phyloP scores from a whole-genome alignment of 2,888 invertebrate genomes.

The Brachyptera risi region DNA sequence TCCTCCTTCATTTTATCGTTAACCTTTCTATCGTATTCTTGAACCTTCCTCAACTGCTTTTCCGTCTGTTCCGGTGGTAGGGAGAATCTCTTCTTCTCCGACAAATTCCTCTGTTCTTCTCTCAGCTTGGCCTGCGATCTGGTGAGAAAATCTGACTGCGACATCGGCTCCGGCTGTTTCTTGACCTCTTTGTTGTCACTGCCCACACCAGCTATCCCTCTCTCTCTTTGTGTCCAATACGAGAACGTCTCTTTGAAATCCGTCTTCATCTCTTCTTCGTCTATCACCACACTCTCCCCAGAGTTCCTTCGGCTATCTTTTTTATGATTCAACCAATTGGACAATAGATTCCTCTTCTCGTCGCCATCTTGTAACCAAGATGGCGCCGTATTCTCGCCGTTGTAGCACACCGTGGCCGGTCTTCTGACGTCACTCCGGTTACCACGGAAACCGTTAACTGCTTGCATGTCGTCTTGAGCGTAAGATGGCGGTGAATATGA shows the following conservation, averaged over 20 bases:
- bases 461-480: neutral
- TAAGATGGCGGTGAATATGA: neutral
- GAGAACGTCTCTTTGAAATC: conserved; percentile 16
- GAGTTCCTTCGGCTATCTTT: conserved; percentile 33
- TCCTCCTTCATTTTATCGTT: neutral
- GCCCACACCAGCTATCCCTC: neutral
- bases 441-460: no score
- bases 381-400: neutral
- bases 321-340: conserved; percentile 52
- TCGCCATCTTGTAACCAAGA: conserved; percentile 4
- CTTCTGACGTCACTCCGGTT: no score
- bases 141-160: neutral
- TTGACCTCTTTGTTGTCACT: neutral
- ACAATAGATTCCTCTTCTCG: conserved; percentile 44
- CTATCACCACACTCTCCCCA: neutral
- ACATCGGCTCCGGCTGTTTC: neutral
- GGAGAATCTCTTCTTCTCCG: conserved; percentile 12
- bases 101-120: neutral
- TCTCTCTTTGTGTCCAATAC: conserved; percentile 1
- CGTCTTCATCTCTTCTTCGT: conserved; percentile 5
- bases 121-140: neutral
- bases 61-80: conserved; percentile 14
- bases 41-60: conserved; percentile 6
- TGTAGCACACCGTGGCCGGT: no score
- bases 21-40: neutral